These are phyloP conservation scores for Notechis scutatus DNA, from an alignment of 2,113 vertebrate genomes.

Conservation along the genomic window DNA sequence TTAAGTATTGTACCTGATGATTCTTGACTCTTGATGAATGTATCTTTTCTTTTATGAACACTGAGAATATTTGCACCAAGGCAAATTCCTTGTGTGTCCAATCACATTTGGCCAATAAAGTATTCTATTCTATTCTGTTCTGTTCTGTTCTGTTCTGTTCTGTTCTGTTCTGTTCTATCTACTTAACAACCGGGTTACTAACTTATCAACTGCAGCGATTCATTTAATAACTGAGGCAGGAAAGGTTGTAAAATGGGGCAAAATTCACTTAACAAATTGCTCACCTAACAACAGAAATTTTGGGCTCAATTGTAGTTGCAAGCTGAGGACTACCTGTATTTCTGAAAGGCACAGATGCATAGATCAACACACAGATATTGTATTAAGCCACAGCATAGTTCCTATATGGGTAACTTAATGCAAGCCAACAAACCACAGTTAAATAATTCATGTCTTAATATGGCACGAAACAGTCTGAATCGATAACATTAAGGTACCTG, in stretches of 20 bases:
- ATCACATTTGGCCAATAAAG: too few species aligned
- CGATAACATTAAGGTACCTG: background rate
- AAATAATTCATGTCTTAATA: background rate
- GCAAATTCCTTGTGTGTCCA: too few species aligned
- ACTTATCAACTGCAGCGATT: background rate
- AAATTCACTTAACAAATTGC: background rate
- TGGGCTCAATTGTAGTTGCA: background rate
- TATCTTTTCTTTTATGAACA: too few species aligned
- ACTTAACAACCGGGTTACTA: background rate
- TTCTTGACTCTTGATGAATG: too few species aligned
- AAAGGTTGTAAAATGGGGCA: background rate
- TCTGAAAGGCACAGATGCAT: background rate
- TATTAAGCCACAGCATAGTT: background rate
- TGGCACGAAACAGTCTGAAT: background rate
- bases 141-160: too few species aligned
- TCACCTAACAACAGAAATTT: background rate
- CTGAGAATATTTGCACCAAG: too few species aligned
- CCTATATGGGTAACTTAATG: background rate
- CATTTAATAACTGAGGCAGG: background rate
- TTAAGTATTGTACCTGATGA: too few species aligned
- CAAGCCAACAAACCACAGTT: background rate
- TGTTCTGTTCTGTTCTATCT: too few species aligned
- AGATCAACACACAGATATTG: background rate
- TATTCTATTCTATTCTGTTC: too few species aligned
- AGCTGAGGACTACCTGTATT: background rate